Percentiles rank a stretch among this genome's conserved stretches.
Conservation (phyloP, 37 sponge, comb jelly and placozoan genomes). For the Beroe ovata region DNA sequence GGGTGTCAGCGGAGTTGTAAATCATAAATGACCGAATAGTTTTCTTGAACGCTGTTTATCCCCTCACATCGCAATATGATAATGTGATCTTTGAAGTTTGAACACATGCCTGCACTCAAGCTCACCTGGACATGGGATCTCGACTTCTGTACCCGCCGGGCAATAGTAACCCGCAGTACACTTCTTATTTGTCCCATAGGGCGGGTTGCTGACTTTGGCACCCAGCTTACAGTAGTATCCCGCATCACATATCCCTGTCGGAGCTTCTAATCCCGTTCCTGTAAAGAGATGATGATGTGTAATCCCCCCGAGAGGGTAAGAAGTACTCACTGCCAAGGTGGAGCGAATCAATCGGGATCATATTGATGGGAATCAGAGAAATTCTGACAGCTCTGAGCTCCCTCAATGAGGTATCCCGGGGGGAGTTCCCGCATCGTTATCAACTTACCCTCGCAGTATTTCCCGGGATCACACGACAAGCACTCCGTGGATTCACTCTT, state of each 20-base stretch:
- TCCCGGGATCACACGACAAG: not conserved
- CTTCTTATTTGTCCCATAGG: constrained; percentile 10
- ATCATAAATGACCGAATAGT: no score
- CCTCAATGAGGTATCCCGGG: not conserved
- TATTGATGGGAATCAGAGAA: no score
- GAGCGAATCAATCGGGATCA: no score
- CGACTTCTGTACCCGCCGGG: not conserved
- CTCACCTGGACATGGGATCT: constrained; percentile 14
- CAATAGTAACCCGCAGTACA: constrained; percentile 48
- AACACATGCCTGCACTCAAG: no score
- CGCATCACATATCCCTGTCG: not conserved
- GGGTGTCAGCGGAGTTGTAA: no score
- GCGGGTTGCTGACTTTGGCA: not conserved
- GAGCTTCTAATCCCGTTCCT: not conserved
- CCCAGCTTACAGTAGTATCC: constrained; percentile 46
- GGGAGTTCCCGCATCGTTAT: not conserved
- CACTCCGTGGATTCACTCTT: not conserved
- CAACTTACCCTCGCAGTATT: constrained; percentile 27
- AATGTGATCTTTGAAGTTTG: no score
- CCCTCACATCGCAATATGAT: no score
- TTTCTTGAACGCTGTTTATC: no score
- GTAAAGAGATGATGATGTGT: not conserved
- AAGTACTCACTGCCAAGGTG: no score
- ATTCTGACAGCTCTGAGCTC: no score
- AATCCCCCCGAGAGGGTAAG: no score